Evolutionary conservation across 2,797 vertebrate genomes (phyloP).

Genomic region (Pachyuromys duprasi): DNA sequence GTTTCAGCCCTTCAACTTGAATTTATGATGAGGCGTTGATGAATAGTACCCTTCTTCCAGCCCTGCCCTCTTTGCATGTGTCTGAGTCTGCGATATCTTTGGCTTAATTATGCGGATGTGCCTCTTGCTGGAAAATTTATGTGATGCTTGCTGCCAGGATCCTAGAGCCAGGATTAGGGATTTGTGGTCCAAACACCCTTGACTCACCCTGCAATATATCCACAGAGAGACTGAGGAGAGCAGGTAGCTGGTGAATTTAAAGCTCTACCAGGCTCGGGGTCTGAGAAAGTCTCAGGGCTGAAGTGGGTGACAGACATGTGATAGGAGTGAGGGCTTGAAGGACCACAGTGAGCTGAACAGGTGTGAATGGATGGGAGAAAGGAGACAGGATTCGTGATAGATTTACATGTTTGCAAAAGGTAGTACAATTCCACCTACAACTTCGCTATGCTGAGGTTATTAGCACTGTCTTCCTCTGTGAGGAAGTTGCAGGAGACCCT

Average conservation of each 20-base stretch:
- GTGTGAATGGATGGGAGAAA: background rate
- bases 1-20: constrained; percentile 67
- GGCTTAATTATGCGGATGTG: constrained; percentile 70
- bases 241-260: constrained; percentile 27
- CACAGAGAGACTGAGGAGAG: background rate
- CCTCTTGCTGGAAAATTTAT: constrained; percentile 73
- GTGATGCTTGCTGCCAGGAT: constrained; percentile 60
- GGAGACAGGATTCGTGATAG: background rate
- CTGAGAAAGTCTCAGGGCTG: background rate
- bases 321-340: background rate
- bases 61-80: constrained; percentile 44
- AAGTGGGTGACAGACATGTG: background rate
- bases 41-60: constrained; percentile 58
- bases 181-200: constrained; percentile 66
- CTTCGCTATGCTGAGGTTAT: background rate
- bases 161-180: constrained; percentile 49
- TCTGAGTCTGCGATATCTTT: constrained; percentile 58
- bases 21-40: constrained; percentile 79
- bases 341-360: background rate
- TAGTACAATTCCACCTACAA: background rate
- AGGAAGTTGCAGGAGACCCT: background rate
- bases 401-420: background rate
- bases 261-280: background rate
- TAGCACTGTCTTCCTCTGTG: background rate
- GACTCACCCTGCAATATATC: background rate